phyloP scores from a whole-genome alignment of 2,888 invertebrate species.

The Amblyjoppa proteus region DNA sequence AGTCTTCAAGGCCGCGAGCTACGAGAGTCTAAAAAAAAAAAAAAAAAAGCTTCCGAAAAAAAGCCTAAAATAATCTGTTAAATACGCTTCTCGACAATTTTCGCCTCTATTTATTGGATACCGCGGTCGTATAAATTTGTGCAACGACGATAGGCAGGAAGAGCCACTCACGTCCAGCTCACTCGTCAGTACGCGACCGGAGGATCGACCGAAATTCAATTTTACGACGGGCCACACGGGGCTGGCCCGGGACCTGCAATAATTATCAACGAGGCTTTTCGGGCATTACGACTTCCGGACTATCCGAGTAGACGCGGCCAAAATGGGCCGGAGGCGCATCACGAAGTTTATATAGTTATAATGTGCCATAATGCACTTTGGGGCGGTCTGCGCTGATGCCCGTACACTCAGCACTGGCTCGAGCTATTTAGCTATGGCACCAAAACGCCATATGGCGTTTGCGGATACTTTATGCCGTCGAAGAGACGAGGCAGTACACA shows the following conservation, averaged over 20 bases:
- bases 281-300: conserved; percentile 52
- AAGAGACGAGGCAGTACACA: conserved; percentile 11
- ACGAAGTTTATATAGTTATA: conserved; percentile 67
- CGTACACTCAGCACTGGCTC: conserved; percentile 19
- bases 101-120: conserved; percentile 23
- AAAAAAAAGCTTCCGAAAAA: conserved; percentile 49
- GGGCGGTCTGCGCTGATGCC: conserved; percentile 48
- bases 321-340: conserved; percentile 37
- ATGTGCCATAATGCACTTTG: conserved; percentile 70
- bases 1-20: conserved; percentile 23
- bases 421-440: conserved; percentile 50
- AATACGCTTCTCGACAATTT: conserved; percentile 21
- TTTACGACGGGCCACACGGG: conserved; percentile 47
- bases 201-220: conserved; percentile 53
- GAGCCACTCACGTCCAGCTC: neutral
- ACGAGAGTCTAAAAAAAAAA: neutral
- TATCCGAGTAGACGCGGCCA: conserved; percentile 46
- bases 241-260: conserved; percentile 30
- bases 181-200: conserved; percentile 11
- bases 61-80: neutral
- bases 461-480: conserved; percentile 62
- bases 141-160: conserved; percentile 29
- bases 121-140: conserved; percentile 27
- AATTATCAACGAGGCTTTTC: conserved; percentile 59
- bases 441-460: conserved; percentile 68